Evolutionary conservation across 2,113 vertebrate genomes (phyloP), one percentile per base, ranked within the genome.

Genomic region (Boleophthalmus pectinirostris): DNA sequence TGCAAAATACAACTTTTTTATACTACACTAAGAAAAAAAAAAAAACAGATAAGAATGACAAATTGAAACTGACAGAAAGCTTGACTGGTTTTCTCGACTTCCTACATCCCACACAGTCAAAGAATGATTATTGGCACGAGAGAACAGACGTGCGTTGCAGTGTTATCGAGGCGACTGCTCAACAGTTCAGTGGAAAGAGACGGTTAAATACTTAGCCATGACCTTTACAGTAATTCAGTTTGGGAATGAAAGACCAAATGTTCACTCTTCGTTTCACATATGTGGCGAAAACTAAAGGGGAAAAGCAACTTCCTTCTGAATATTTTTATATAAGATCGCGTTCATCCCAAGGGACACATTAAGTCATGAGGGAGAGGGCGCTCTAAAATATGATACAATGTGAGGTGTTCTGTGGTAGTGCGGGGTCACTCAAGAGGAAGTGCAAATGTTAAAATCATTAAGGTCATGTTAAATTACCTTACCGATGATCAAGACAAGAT

Each of bases 121-220:
- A 57, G 65, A 77, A 84, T 74, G 72, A 83, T 73, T 45, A 61
- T 65, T 82, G 83, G 88, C 81, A 64, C 21, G 51, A 74, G 68
- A 81, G 72, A 38, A 61, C 56, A 71, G 71, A 78, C 72, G 43
- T 68, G 80, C 78, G 51, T 78, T n/a, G 72, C 25, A 61, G 58
- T 35, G 24, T 81, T 88, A 90, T 89, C 79, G 70, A 65, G 60
- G 63, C 46, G 24, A 60, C 75, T 85, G 83, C 78, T 90, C 64
- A 85, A 86, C 78, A 85, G 77, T 66, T 88, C 75, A 74, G 75
- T 89, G 89, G 86, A 91, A 88, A 89, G 68, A 82, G 65, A 77
- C 74, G 70, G 84, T 87, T 84, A 77, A 78, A 84, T 70, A 54
- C 46, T 80, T 86, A 80, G 67, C 66, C 70, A 68, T 45, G 43